Conservation (phyloP, 2,113 vertebrate species). For the Eidolon helvum region DNA sequence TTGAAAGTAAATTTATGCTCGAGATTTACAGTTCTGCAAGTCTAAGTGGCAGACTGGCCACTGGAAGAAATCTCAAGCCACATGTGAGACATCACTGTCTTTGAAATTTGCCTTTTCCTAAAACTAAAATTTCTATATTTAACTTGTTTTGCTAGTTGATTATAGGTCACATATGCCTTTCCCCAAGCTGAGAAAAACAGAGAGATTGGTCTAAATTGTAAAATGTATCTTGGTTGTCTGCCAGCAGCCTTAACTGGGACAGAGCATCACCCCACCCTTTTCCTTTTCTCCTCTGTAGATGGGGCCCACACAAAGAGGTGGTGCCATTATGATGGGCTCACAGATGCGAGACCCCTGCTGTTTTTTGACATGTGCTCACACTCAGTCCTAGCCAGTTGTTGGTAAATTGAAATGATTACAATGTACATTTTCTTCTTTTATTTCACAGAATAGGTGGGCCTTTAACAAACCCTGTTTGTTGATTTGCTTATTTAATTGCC, state of each 20-base stretch:
- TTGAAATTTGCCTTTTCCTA: slow-evolving; percentile 3
- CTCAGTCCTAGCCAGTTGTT: background rate
- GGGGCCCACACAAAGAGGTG: background rate
- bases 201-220: background rate
- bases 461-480: background rate
- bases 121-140: background rate
- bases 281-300: background rate
- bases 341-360: background rate
- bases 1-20: background rate
- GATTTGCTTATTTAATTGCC: background rate
- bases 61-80: background rate
- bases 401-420: background rate
- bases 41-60: background rate
- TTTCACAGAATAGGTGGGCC: background rate
- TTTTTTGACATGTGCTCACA: background rate
- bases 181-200: background rate
- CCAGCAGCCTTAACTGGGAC: background rate
- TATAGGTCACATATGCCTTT: background rate
- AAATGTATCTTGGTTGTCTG: background rate
- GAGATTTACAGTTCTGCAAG: background rate
- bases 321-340: background rate
- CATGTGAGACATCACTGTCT: background rate
- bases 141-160: background rate
- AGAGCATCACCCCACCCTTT: background rate
- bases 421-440: background rate